These are phyloP conservation scores for Capitella teleta DNA, from an alignment of 1,140 invertebrate species.

Conservation along the genomic window DNA sequence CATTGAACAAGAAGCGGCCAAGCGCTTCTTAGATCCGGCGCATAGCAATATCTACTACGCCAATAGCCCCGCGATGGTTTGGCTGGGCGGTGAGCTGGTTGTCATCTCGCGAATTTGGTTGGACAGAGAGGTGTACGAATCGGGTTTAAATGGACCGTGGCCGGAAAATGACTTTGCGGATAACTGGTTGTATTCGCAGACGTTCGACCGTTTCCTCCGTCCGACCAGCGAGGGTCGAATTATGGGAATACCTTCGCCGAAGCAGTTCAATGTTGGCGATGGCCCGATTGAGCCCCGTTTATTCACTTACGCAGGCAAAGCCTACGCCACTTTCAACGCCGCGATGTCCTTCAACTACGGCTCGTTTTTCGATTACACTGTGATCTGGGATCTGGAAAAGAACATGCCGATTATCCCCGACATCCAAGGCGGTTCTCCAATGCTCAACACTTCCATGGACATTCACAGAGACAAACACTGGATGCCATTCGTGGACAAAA, in stretches of 20 bases:
- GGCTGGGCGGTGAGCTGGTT: conserved; percentile 12
- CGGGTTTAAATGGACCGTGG: conserved; percentile 9
- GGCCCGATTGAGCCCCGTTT: conserved; percentile 17
- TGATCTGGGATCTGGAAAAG: conserved; percentile 13
- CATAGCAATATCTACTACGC: conserved; percentile 13
- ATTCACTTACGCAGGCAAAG: conserved; percentile 6
- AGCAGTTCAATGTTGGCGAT: conserved; percentile 15
- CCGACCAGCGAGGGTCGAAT: conserved; percentile 12
- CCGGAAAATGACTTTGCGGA: conserved; percentile 15
- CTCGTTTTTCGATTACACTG: conserved; percentile 13
- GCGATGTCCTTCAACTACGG: conserved; percentile 12
- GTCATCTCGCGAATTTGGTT: conserved; percentile 16
- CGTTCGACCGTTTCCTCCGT: conserved; percentile 10
- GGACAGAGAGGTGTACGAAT: conserved; percentile 15
- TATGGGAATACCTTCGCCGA: conserved; percentile 14
- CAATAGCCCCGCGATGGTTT: conserved; percentile 16
- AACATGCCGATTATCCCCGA: conserved; percentile 13
- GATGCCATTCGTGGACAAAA: conserved; percentile 12
- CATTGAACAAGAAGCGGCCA: conserved; percentile 11
- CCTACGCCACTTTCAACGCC: conserved; percentile 14
- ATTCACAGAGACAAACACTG: conserved; percentile 19
- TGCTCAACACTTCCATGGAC: conserved; percentile 10
- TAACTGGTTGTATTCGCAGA: conserved; percentile 16
- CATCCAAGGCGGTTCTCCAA: conserved; percentile 13
- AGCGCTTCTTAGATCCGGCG: conserved; percentile 13